Evolutionary conservation across 2,797 vertebrate species (phyloP), one percentile per base, ranked within the genome.

Genomic region (Cossypha dichroa): DNA sequence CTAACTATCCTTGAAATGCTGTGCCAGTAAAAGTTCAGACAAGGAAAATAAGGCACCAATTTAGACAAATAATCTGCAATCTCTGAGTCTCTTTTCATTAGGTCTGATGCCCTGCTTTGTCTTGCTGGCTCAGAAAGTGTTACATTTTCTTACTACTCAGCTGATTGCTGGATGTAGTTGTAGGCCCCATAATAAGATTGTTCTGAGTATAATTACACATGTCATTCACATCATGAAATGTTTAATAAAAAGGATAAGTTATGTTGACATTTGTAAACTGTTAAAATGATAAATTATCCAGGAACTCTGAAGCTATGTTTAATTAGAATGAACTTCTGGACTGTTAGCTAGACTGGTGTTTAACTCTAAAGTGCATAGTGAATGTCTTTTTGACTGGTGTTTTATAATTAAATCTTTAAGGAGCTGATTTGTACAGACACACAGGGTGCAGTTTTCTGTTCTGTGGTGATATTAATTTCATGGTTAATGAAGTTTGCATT

Each of bases 401-500:
- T 88, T 80, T 66, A 28, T 96, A 89, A 96, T 95, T 93, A 66
- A 87, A 92, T 89, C 74, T 67, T 52, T 74, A n/a, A 77, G 84
- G 75, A 85, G 40, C 63, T 51, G 88, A 85, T 85, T 85, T 67
- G 41, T 67, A 51, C 68, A 74, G 91, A 74, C 45, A 59, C 54
- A 64, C 51, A n/a, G 28, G 19, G 40, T 23, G n/a, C 33, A 19
- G 41, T 86, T 93, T 51, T 85, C 33, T 0, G 0, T 93, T 96
- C 86, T 87, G 25, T 68, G 56, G 28, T 68, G 60, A 85, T 85
- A 87, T 72, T 96, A 85, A 97, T 96, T 96, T 95, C 92, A 88
- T 92, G 81, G 93, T 89, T 96, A 96, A 96, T 95, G 90, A 92
- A 92, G 88, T 95, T 76, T 87, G 58, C 54, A 8, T 88, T 87